Percentiles rank a stretch among this genome's conserved stretches.
Conservation (phyloP, 2,888 invertebrate genomes). For the Lasioglossum marginatum region DNA sequence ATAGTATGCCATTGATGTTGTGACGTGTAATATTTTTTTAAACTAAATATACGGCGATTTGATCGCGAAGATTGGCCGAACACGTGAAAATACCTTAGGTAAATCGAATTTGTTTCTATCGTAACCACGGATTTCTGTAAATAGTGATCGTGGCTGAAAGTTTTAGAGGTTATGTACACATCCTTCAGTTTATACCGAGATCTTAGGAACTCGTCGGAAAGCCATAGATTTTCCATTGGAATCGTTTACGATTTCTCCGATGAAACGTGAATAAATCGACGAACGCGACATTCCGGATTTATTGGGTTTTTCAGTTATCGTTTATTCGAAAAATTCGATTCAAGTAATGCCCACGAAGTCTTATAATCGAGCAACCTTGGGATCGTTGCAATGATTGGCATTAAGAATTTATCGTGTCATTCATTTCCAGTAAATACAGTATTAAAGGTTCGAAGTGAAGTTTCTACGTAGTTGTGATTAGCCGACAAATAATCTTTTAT, state of each 20-base stretch:
- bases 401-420: constrained; percentile 1
- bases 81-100: constrained; percentile 69
- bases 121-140: neutral
- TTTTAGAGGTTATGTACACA: constrained; percentile 62
- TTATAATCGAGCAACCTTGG: constrained; percentile 49
- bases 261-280: neutral
- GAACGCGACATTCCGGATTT: neutral
- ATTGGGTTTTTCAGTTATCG: constrained; percentile 13
- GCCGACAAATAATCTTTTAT: neutral
- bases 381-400: constrained; percentile 25
- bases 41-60: constrained; percentile 63
- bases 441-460: neutral
- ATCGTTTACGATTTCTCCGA: neutral
- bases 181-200: constrained; percentile 35
- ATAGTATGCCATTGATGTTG: constrained; percentile 70
- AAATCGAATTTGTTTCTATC: constrained; percentile 37
- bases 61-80: constrained; percentile 58
- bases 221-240: neutral
- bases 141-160: neutral
- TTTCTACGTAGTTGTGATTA: neutral
- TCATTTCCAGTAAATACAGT: neutral
- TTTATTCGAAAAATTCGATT: neutral
- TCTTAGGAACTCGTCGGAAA: constrained; percentile 7
- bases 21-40: constrained; percentile 74
- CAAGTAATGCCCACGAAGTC: constrained; percentile 17